Base-by-base conservation (phyloP, 2,113 vertebrate genomes). In the Pongo abelii region DNA sequence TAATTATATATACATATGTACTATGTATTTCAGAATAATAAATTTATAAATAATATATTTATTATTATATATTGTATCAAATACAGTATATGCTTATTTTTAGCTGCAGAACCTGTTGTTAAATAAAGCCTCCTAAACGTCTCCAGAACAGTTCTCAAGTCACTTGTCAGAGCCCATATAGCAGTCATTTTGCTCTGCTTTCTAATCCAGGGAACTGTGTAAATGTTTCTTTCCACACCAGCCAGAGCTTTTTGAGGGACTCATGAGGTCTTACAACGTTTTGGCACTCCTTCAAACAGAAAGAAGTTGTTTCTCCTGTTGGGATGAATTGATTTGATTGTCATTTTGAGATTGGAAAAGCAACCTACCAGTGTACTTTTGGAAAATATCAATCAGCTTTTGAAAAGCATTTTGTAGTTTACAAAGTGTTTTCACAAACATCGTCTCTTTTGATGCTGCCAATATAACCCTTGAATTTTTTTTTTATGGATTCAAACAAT, bases 301-400 rank as follows among this genome's bases (percentile, higher is more conserved):
- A 64, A 14, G 27, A 89, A 88, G 18, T 17, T 46, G 46, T 43
- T 85, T 90, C n/a, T 64, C 32, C 35, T 92, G 40, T 46, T 89
- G 59, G 79, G 46, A 83, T 75, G n/a, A 91, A 69, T 88, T 70
- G 78, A 89, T 48, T 10, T 43, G 32, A 70, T 18, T 43, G 30
- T 79, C 83, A 64, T 89, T 89, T 78, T 70, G 57, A 95, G 25
- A 89, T 35, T 6, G 38, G 48, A 75, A 90, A 77, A 97, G 50
- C 16, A 86, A 72, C 16, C 13, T 17, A 74, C 10, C 32, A 50
- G 6, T 9, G 43, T 6, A 52, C 32, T 46, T 96, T 84, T 80
- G 27, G 80, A 84, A 96, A 91, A n/a, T 52, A 61, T 46, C n/a
- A 79, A 38, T 43, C 7, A 32, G 48, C 14, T 91, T 95, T 87